Evolutionary conservation across 2,888 invertebrate species (phyloP).

Genomic region (Folsomia manolachei): DNA sequence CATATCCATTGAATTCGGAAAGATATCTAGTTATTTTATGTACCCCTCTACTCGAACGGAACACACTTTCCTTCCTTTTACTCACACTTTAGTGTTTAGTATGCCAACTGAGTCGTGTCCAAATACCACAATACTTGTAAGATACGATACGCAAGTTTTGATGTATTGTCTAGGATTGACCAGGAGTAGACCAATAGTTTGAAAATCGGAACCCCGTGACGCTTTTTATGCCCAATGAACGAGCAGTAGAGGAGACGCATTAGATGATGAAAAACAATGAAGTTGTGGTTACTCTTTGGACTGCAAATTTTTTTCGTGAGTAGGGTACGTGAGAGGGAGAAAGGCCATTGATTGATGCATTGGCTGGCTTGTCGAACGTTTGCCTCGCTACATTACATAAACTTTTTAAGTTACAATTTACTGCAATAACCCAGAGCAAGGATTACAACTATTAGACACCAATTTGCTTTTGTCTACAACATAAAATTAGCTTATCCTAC

Average conservation of each 20-base stretch:
- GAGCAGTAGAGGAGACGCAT: background rate
- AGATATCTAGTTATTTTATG: too few species aligned
- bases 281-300: background rate
- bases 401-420: too few species aligned
- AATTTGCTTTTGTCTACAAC: too few species aligned
- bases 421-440: too few species aligned
- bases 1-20: background rate
- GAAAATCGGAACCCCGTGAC: conserved; percentile 14
- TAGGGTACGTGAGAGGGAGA: conserved; percentile 14
- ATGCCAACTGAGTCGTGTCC: conserved; percentile 5
- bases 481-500: too few species aligned
- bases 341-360: conserved; percentile 15
- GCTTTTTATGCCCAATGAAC: background rate
- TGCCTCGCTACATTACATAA: too few species aligned
- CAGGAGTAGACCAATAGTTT: background rate
- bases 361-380: too few species aligned
- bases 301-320: background rate
- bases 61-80: conserved; percentile 11
- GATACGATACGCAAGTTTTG: background rate
- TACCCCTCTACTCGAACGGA: background rate
- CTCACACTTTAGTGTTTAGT: conserved; percentile 8
- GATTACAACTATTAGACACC: too few species aligned
- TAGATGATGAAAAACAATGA: background rate
- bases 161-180: background rate
- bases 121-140: background rate